Evolutionary conservation across 2,797 vertebrate species (phyloP), one percentile per base, ranked within the genome.

Genomic region (Sciurus carolinensis): DNA sequence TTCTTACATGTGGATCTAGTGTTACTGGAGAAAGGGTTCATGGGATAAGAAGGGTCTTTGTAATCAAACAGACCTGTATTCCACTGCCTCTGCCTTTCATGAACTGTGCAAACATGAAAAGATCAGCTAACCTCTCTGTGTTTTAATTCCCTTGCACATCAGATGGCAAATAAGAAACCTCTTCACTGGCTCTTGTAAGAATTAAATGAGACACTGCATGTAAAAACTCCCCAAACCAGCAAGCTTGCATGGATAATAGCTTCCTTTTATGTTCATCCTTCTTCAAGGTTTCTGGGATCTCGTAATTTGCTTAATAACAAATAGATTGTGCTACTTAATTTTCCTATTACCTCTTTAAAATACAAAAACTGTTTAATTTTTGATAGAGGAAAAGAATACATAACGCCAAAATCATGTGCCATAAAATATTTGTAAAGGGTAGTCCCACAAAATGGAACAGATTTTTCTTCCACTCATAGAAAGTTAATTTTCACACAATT

Each of bases 401-500:
- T 33, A 50, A 86, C 22, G 59, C 33, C 81, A 71, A 89, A 91
- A 79, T 52, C 18, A 39, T 39, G 15, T 44, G 17, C 30, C 91
- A 67, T 71, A 66, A 95, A 72, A 52, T 73, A 86, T 47, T 95
- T 91, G 77, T 66, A 80, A 24, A 89, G 24, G 2, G 0, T 24
- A 73, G 17, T 44, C n/a, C 44, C 52, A 20, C 47, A 79, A 90
- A 71, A 80, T 47, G 33, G 42, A 44, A 83, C 47, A 15, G 12
- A 67, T 86, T 88, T 95, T 54, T 85, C 87, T 76, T 69, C 59
- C 57, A 13, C 30, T 90, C 54, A 30, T 7, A 42, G 39, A 57
- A 66, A 72, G 95, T 15, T 91, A 96, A 96, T 97, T 97, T 97
- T 95, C 81, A 95, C 50, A 75, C 97, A 97, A 97, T 98, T 97